Evolutionary conservation across 1,140 invertebrate genomes (phyloP).

Genomic region (Drosophila obscura): DNA sequence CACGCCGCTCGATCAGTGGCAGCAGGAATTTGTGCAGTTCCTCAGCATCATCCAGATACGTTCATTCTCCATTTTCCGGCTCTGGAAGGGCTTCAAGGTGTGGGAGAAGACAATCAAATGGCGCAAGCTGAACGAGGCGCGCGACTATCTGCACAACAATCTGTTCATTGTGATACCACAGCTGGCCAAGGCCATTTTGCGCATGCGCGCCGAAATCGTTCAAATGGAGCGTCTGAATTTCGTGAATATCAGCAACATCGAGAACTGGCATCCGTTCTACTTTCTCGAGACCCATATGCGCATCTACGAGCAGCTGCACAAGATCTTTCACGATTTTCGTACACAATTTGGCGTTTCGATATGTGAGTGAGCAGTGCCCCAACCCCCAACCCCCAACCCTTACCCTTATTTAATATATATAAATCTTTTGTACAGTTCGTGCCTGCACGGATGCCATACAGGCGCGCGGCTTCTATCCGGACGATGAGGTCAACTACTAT

Average conservation of each 20-base stretch:
- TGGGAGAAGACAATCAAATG: conserved; percentile 91
- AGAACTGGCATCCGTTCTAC: conserved; percentile 87
- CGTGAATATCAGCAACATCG: conserved; percentile 85
- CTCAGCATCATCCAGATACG: conserved; percentile 88
- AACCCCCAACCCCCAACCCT: not conserved
- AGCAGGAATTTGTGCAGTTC: conserved; percentile 89
- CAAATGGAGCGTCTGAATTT: conserved; percentile 87
- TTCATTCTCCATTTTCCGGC: conserved; percentile 89
- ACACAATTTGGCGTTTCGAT: conserved; percentile 55
- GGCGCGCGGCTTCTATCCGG: conserved; percentile 89
- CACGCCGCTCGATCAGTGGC: conserved; percentile 88
- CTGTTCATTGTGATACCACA: conserved; percentile 90
- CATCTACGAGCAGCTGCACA: conserved; percentile 70
- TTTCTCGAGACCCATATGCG: conserved; percentile 88
- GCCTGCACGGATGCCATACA: conserved; percentile 90
- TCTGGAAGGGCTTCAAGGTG: conserved; percentile 92
- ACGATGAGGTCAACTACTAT: conserved; percentile 86
- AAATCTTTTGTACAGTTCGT: conserved; percentile 78
- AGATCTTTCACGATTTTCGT: conserved; percentile 61
- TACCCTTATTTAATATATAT: conserved; percentile 4
- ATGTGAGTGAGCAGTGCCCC: conserved; percentile 43
- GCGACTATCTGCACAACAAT: conserved; percentile 86
- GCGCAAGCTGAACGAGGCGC: conserved; percentile 87
- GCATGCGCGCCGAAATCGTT: conserved; percentile 89
- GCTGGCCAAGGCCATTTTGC: conserved; percentile 88